A percentile compares a stretch with the other conserved stretches of the same genome.
These are phyloP conservation scores for Cavia porcellus DNA, from an alignment of 2,113 vertebrate species.

Conservation along the genomic window DNA sequence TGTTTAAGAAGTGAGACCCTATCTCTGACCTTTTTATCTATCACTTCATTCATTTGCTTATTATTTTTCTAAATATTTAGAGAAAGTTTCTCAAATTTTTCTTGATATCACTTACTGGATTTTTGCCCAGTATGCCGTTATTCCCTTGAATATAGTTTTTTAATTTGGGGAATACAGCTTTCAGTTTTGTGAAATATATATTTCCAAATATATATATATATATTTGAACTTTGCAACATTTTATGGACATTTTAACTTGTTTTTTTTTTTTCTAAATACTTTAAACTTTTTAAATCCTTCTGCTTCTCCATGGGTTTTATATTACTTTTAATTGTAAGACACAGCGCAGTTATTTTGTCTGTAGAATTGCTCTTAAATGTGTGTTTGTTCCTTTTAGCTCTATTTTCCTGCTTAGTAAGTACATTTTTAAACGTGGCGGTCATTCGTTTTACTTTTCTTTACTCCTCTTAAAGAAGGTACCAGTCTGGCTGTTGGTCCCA, in stretches of 20 bases:
- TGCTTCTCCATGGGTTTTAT: background rate
- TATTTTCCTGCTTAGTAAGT: background rate
- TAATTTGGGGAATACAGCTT: background rate
- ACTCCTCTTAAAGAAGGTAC: background rate
- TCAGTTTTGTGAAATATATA: background rate
- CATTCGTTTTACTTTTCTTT: background rate
- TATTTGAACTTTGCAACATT: background rate
- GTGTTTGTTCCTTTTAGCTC: background rate
- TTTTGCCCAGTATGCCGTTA: background rate
- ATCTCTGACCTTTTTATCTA: background rate
- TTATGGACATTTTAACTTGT: constrained; percentile 18
- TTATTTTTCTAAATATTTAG: background rate
- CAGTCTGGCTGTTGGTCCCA: background rate
- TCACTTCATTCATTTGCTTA: background rate
- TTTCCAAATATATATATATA: background rate
- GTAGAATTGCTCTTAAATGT: background rate
- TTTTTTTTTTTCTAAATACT: background rate
- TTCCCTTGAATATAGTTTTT: background rate
- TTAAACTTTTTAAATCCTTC: background rate
- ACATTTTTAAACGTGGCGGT: background rate
- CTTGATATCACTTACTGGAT: background rate
- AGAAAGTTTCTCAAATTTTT: background rate
- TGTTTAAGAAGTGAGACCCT: background rate
- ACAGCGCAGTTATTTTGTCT: background rate
- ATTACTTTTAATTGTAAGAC: constrained; percentile 23